phyloP scores from a whole-genome alignment of 2,113 vertebrate genomes.

The Centrocercus urophasianus region DNA sequence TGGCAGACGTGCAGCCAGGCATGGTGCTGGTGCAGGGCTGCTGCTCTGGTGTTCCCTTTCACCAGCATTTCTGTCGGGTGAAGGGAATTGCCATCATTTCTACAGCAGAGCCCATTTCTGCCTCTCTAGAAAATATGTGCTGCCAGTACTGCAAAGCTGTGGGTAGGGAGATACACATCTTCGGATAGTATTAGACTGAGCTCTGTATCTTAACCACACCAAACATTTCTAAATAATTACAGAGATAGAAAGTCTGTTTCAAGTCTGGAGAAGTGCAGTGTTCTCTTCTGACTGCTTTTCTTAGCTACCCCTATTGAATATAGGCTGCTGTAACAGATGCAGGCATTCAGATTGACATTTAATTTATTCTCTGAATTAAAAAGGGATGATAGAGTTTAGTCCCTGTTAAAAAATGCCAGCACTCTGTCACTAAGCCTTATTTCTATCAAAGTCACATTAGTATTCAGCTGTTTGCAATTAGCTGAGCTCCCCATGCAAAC shows the following conservation, averaged over 20 bases:
- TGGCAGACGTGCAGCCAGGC: neutral
- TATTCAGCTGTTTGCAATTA: conserved; percentile 66
- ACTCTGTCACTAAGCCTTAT: conserved; percentile 38
- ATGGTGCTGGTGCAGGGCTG: neutral
- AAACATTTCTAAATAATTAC: neutral
- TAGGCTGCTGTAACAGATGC: conserved; percentile 32
- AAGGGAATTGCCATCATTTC: neutral
- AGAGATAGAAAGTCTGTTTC: neutral
- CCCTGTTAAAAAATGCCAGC: conserved; percentile 40
- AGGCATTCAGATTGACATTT: conserved; percentile 28
- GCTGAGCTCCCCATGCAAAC: neutral
- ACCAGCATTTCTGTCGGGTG: neutral
- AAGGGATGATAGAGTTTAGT: conserved; percentile 29
- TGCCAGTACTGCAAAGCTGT: neutral
- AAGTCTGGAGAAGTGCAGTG: neutral
- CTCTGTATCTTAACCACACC: neutral
- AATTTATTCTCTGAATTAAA: conserved; percentile 58
- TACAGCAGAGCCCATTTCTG: neutral
- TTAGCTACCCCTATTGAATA: conserved; percentile 13
- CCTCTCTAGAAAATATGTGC: neutral
- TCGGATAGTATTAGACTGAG: neutral
- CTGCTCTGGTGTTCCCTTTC: neutral
- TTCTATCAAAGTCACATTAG: conserved; percentile 53
- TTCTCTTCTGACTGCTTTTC: conserved; percentile 40
- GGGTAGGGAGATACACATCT: neutral